Evolutionary conservation across 2,888 invertebrate species (phyloP), one percentile per base, ranked within the genome.

Genomic region (Tetheella fluctuosa): DNA sequence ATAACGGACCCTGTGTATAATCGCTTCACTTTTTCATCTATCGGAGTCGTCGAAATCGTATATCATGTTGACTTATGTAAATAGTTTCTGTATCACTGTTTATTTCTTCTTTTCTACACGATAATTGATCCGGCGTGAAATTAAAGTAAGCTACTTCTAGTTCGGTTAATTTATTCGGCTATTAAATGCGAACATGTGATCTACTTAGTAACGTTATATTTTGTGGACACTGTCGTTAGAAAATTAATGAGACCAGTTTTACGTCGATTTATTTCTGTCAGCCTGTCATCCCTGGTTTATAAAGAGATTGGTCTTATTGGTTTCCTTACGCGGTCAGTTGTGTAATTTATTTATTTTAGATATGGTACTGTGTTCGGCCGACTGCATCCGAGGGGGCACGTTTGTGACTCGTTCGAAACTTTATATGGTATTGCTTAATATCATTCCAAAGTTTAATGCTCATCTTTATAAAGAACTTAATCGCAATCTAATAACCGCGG

Each of bases 131-230:
- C 84, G 85, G 87, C 85, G 86, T 89, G 83, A 90, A 89, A 89
- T 87, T 84, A 82, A 87, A 85, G 84, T 89, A 83, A 86, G 84
- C 85, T 85, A 83, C 85, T 85, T 82, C 81, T 85, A 83, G 82
- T 81, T 83, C 78, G 79, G 82, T 87, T 91, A 88, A 91, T 91
- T 92, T 91, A 92, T 91, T 90, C 88, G 89, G 85, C 88, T 88
- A 86, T 91, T 91, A 89, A 90, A 88, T 89, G 90, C 87, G 86
- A 90, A 91, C 90, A 89, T 90, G 90, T 91, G 90, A 91, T 91
- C 89, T 90, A 48, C 20, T 48, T 48, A 89, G 88, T 86, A 83
- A 87, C 79, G 84, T 88, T 85, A 82, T 85, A 85, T 86, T 48
- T 88, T 84, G 83, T 89, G 80, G 81, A 90, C 90, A 77, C 90